Evolutionary conservation across 2,888 invertebrate species (phyloP), one percentile per base, ranked within the genome.

Genomic region (Lepidochrysops patricia): DNA sequence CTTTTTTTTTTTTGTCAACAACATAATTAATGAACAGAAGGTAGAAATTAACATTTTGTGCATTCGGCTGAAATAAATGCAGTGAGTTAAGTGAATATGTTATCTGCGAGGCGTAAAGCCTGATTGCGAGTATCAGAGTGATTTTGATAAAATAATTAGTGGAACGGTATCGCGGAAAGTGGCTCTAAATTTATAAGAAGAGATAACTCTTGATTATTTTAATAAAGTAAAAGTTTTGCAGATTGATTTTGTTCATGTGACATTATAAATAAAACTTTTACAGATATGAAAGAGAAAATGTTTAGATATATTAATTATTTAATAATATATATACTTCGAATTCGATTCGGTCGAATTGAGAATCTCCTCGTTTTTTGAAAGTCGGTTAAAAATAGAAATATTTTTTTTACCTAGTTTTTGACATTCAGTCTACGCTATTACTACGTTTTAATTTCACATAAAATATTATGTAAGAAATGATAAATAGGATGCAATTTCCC

Each of bases 11-110:
- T 57, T 59, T 52, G 48, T 50, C 26, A 35, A 59, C 59, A 52
- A 59, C 26, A 52, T 27, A 35, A 52, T 37, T 26, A 54, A 54
- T 19, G 59, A 59, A 52, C 37, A 13, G 52, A 37, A 54, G 54
- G 54, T n/a, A 54, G 9, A 32, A 54, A 54, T 54, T 54, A 54
- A 54, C 54, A 54, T 32, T 54, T 54, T 54, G 54, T 32, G 29
- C 54, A 54, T 32, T 32, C 29, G 54, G 15, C 1, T 32, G 54
- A 54, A 54, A 32, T 29, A 32, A 54, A 52, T 9, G 27, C 12
- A 19, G 19, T 4, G 29, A 54, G 54, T 15, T 29, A 43, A 19
- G 43, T 15, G 52, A 54, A 32, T 32, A 15, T 12, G 32, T 29
- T 32, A 29, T 54, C 29, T 54, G 13, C 1, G 9, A 54, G 54